Evolutionary conservation across 37 sponge, comb jelly and placozoan genomes (phyloP).

Genomic region (Tethya wilhelma): DNA sequence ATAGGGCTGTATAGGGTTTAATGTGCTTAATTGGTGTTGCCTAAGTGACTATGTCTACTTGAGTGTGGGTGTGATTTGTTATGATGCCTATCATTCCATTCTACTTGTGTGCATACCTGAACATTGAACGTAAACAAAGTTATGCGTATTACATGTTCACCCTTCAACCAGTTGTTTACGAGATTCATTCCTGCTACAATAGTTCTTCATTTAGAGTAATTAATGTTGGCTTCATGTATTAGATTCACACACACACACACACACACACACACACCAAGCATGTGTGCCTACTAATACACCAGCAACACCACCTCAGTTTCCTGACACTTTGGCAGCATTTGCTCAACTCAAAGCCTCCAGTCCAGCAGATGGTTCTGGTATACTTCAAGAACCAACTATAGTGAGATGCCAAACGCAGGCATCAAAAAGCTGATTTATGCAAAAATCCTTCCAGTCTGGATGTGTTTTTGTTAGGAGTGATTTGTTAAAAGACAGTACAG

Average conservation of each 20-base stretch:
- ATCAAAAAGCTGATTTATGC: constrained; percentile 15
- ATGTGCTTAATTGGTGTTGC: too few species aligned
- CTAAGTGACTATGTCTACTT: too few species aligned
- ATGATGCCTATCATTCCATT: too few species aligned
- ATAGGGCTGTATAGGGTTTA: too few species aligned
- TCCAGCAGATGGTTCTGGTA: constrained; percentile 22
- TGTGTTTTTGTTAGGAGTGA: constrained; percentile 5
- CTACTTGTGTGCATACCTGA: too few species aligned
- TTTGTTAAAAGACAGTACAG: not conserved
- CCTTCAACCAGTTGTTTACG: too few species aligned
- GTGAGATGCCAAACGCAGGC: constrained; percentile 38
- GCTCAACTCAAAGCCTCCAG: constrained; percentile 58
- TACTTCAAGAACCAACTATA: constrained; percentile 33
- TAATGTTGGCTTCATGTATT: too few species aligned
- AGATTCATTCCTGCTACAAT: too few species aligned
- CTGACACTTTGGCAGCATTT: constrained; percentile 75
- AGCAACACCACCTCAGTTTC: constrained; percentile 80
- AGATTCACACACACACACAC: not conserved
- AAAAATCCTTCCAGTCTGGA: not conserved
- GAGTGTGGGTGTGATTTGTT: too few species aligned
- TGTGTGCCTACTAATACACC: constrained; percentile 89
- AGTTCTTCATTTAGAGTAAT: too few species aligned
- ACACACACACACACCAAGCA: constrained; percentile 1
- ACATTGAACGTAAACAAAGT: too few species aligned
- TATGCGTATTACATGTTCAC: too few species aligned